Evolutionary conservation across 2,797 vertebrate species (phyloP).

Genomic region (Pristis pectinata): DNA sequence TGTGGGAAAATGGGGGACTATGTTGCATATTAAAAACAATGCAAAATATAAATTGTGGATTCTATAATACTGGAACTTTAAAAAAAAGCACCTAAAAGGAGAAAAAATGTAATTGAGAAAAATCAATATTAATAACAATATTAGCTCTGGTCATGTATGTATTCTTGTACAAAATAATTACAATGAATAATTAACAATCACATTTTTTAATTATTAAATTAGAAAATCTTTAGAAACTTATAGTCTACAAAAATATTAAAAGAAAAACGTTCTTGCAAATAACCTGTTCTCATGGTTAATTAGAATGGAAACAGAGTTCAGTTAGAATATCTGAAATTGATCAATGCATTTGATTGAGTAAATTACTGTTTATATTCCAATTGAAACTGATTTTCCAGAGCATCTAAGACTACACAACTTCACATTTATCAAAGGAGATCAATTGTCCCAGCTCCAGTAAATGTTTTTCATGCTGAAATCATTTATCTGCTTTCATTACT

Average conservation of each 20-base stretch:
- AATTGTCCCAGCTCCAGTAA: slow-evolving; percentile 51
- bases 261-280: neutral
- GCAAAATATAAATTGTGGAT: neutral
- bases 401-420: slow-evolving; percentile 43
- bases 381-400: slow-evolving; percentile 31
- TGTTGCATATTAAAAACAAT: neutral
- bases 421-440: slow-evolving; percentile 52
- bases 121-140: neutral
- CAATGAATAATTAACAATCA: neutral
- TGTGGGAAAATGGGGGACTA: neutral
- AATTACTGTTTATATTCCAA: slow-evolving; percentile 35
- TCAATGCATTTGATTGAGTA: slow-evolving; percentile 28
- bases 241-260: neutral
- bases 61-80: neutral
- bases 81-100: neutral
- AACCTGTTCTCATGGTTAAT: neutral
- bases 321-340: slow-evolving; percentile 21
- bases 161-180: neutral
- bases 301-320: slow-evolving; percentile 5
- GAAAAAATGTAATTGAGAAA: neutral
- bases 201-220: neutral
- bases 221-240: neutral
- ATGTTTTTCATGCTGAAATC: slow-evolving; percentile 54
- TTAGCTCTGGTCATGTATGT: neutral
- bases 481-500: slow-evolving; percentile 52